Evolutionary conservation across 1,140 invertebrate genomes (phyloP).

Genomic region (Delia radicum): DNA sequence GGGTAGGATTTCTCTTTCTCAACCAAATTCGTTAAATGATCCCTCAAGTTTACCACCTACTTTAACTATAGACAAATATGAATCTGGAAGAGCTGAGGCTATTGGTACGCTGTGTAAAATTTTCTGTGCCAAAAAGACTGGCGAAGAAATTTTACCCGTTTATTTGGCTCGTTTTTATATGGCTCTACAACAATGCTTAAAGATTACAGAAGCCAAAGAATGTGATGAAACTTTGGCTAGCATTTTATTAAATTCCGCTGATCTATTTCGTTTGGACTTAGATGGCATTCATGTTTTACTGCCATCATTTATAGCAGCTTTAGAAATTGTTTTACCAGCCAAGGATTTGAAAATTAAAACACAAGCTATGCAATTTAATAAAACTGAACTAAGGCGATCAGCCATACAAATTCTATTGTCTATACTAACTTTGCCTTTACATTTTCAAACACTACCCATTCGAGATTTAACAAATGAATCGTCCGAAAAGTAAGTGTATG

Average conservation of each 20-base stretch:
- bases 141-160: constrained; percentile 90
- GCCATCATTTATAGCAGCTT: constrained; percentile 82
- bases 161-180: constrained; percentile 95
- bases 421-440: constrained; percentile 84
- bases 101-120: constrained; percentile 92
- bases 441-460: constrained; percentile 82
- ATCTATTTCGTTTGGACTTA: constrained; percentile 85
- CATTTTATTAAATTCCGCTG: constrained; percentile 77
- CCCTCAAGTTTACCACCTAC: constrained; percentile 45
- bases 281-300: constrained; percentile 90
- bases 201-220: constrained; percentile 63
- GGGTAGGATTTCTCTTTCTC: constrained; percentile 53
- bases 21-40: constrained; percentile 53
- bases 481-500: constrained; percentile 54
- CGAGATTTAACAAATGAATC: constrained; percentile 66
- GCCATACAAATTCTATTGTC: constrained; percentile 89
- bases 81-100: constrained; percentile 90
- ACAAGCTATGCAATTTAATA: constrained; percentile 62
- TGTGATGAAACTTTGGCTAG: constrained; percentile 74
- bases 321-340: constrained; percentile 85
- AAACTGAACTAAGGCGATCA: constrained; percentile 81
- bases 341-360: constrained; percentile 69
- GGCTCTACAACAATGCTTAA: constrained; percentile 84
- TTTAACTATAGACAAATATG: constrained; percentile 66
- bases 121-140: constrained; percentile 94